Evolutionary conservation across 2,113 vertebrate species (phyloP), one percentile per base, ranked within the genome.

Genomic region (Ceyx melanurus): DNA sequence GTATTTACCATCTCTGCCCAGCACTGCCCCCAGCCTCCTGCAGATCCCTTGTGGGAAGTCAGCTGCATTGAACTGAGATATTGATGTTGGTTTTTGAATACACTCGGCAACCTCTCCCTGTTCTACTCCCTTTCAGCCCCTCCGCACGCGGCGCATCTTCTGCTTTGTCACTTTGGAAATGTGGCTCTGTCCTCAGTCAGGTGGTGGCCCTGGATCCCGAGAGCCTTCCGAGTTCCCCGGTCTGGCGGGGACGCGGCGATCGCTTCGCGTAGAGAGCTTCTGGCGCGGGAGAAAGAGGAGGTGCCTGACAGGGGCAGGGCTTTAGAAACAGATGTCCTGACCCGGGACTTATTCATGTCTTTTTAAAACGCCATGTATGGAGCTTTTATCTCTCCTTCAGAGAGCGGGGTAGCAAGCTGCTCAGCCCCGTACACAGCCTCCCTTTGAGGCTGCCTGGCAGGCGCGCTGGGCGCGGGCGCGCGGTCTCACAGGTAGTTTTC

Each of bases 401-500:
- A 60, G 89, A 87, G 77, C 4, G 8, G 95, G 83, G 82, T 76
- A 71, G 94, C 54, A 37, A 77, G 42, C 45, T 81, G 82, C 72
- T 45, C 9, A 37, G 31, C 7, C 64, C 89, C 60, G 13, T 33
- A 45, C 35, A 43, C 10, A 53, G 19, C 4, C 31, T 58, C 33
- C 71, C 82, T 94, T 88, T 83, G 88, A 75, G 11, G 28, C 53
- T 35, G 86, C 76, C 83, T 67, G 26, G 92, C 92, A 84, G 94
- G 80, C 65, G 6, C 5, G 58, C 78, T 28, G 48, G 37, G 22
- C 76, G 8, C 10, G 81, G 58, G 82, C 89, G 20, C 92, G 1
- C 67, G 8, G 79, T 21, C 94, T 79, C 57, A 73, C 97, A 97
- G 97, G 97, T 97, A 97, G 90, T 42, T 79, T 51, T 82, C 91